Evolutionary conservation across 2,113 vertebrate genomes (phyloP).

Genomic region (Indicator indicator): DNA sequence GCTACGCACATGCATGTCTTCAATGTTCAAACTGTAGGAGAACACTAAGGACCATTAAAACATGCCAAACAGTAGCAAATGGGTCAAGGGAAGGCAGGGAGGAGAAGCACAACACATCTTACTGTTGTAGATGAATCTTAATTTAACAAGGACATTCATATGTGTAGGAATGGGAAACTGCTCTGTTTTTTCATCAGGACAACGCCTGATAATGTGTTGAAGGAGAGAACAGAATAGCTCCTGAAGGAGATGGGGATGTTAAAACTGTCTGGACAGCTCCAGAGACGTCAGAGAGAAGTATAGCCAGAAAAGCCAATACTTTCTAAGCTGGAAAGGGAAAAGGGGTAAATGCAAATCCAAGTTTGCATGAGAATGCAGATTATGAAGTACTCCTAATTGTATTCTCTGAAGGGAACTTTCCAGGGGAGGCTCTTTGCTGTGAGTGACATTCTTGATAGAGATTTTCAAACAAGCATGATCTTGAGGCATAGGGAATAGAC

Average conservation of each 20-base stretch:
- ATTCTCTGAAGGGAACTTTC: background rate
- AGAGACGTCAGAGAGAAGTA: background rate
- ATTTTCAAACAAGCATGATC: background rate
- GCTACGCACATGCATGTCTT: background rate
- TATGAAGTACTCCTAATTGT: background rate
- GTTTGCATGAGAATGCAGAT: background rate
- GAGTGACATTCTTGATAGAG: background rate
- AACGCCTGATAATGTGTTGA: background rate
- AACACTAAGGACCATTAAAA: fast-evolving
- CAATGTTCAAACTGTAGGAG: background rate
- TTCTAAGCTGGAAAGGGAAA: background rate
- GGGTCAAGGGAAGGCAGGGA: background rate
- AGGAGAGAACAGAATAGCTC: background rate
- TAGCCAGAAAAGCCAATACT: background rate
- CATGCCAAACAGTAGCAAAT: background rate
- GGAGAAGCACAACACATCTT: fast-evolving
- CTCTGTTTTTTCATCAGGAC: background rate
- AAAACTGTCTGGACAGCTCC: background rate
- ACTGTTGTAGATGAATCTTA: background rate
- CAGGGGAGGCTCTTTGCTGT: background rate
- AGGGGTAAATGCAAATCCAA: background rate
- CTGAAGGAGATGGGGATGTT: background rate
- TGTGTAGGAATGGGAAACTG: too few relatives aligned
- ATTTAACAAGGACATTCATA: background rate
- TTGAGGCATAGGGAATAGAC: background rate